These are phyloP conservation scores for Agapornis roseicollis DNA, from an alignment of 2,113 vertebrate genomes.

Conservation along the genomic window DNA sequence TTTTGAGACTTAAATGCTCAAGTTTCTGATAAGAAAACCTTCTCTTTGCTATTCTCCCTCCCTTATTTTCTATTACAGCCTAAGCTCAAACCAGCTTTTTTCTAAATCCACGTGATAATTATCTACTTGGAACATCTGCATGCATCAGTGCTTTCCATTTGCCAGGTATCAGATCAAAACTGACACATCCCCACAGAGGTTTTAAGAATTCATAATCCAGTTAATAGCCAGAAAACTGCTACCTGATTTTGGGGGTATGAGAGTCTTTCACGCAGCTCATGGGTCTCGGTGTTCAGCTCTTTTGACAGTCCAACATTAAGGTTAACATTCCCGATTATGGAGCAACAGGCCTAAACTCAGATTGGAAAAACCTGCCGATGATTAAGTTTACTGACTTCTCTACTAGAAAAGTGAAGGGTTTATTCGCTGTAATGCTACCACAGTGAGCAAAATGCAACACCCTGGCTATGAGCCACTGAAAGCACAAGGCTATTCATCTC, in stretches of 20 bases:
- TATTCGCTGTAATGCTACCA: neutral
- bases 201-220: neutral
- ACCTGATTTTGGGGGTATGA: neutral
- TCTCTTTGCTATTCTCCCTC: neutral
- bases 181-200: neutral
- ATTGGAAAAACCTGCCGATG: neutral
- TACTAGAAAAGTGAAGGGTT: neutral
- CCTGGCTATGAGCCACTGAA: neutral
- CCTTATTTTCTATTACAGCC: neutral
- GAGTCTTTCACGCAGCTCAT: rapidly evolving
- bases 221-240: neutral
- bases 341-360: neutral
- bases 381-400: neutral
- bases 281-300: rapidly evolving
- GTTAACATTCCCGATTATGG: neutral
- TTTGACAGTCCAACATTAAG: neutral
- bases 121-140: neutral
- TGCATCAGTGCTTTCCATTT: neutral
- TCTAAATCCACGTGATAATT: neutral
- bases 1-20: neutral
- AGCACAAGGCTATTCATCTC: neutral
- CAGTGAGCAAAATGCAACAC: neutral
- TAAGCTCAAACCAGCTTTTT: neutral
- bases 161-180: neutral
- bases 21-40: neutral